A percentile compares a stretch with the other conserved stretches of the same genome.
phyloP scores from a whole-genome alignment of 1,140 invertebrate genomes.

The Drosophila neocordata region DNA sequence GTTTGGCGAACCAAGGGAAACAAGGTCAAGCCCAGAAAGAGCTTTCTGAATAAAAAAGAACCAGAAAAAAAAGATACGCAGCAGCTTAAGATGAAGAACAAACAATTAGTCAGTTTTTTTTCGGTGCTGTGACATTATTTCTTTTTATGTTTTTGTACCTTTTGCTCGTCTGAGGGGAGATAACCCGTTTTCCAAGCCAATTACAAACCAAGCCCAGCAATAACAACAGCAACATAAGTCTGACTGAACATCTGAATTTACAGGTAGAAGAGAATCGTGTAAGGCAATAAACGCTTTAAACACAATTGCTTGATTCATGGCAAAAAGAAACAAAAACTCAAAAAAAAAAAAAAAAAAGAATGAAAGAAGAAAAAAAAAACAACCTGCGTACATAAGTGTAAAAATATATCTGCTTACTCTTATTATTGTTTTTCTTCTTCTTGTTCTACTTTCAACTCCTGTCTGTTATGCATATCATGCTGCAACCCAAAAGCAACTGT shows the following conservation, averaged over 20 bases:
- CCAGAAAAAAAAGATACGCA: conserved; percentile 25
- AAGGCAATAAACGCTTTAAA: conserved; percentile 33
- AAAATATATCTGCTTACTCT: conserved; percentile 45
- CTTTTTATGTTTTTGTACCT: conserved; percentile 45
- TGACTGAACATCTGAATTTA: conserved; percentile 45
- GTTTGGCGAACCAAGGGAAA: conserved; percentile 35
- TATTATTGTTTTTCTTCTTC: too few relatives aligned
- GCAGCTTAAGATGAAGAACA: conserved; percentile 41
- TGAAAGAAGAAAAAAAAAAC: conserved; percentile 35
- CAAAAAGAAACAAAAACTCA: conserved; percentile 19
- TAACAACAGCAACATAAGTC: conserved; percentile 31
- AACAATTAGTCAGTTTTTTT: conserved; percentile 69
- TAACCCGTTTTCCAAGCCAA: conserved; percentile 73
- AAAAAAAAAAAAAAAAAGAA: conserved; percentile 3
- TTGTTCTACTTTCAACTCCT: too few relatives aligned
- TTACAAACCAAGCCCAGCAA: conserved; percentile 64
- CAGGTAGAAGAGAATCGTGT: conserved; percentile 36
- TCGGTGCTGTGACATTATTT: conserved; percentile 47
- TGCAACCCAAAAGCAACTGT: too few relatives aligned
- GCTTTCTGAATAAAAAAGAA: conserved; percentile 65
- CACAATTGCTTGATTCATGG: conserved; percentile 66
- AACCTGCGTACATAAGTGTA: conserved; percentile 40
- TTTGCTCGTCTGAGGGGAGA: conserved; percentile 38
- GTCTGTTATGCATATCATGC: too few relatives aligned
- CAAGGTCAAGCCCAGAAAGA: conserved; percentile 72